Evolutionary conservation across 2,888 invertebrate species (phyloP).

Genomic region (Lysandra bellargus): DNA sequence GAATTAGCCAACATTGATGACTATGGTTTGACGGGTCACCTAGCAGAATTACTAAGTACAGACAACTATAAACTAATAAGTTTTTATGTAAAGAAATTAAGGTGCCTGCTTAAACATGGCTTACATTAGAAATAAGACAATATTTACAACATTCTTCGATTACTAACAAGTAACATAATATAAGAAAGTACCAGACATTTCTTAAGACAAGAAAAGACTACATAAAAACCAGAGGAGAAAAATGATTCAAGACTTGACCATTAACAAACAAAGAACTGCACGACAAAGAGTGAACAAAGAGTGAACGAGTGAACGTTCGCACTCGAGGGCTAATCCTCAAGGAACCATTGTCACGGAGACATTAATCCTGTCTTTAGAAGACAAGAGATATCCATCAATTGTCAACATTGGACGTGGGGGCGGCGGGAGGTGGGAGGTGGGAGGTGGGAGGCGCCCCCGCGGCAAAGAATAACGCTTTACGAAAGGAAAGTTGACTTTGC

Average conservation of each 20-base stretch:
- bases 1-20: too few relatives aligned
- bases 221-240: not conserved
- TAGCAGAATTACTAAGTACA: too few relatives aligned
- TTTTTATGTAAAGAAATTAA: too few relatives aligned
- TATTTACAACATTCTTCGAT: not conserved
- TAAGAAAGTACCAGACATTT: not conserved
- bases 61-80: too few relatives aligned
- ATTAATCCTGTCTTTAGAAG: conserved; percentile 79
- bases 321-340: conserved; percentile 64
- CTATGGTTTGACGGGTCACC: too few relatives aligned
- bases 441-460: conserved; percentile 49
- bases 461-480: conserved; percentile 56
- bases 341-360: conserved; percentile 67
- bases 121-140: too few relatives aligned
- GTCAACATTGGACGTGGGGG: conserved; percentile 76
- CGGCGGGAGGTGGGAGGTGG: conserved; percentile 52
- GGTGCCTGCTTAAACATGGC: too few relatives aligned
- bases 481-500: not conserved
- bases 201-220: too few relatives aligned
- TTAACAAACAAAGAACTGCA: conserved; percentile 3
- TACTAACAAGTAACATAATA: not conserved
- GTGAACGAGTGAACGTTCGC: conserved; percentile 45
- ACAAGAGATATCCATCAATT: conserved; percentile 80
- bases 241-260: conserved; percentile 13
- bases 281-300: conserved; percentile 22